Base-by-base conservation (phyloP, 2,888 invertebrate species). In the Apodemia zela region DNA sequence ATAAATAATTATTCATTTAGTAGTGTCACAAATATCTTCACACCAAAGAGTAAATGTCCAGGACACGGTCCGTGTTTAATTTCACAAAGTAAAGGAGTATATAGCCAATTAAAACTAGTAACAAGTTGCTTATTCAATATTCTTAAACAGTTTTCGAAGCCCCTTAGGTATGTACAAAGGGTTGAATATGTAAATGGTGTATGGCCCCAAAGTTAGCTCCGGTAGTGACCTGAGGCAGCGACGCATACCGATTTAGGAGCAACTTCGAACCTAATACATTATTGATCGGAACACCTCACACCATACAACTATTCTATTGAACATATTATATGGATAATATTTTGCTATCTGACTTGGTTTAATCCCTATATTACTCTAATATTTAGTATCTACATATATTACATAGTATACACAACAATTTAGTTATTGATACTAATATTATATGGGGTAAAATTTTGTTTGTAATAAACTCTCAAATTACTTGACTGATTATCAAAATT, bases 111-210 rank as follows among this genome's bases (percentile, higher is more conserved):
- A 51, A 51, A 51, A 51, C 51, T 51, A 51, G 51, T 51, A 51
- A 51, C 51, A 51, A 51, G 51, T 18, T 21, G 18, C 51, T 51
- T 51, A 51, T 51, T 51, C 21, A 51, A 51, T 51, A 51, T 51
- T 51, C 51, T 51, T 51, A 51, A 51, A 51, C 51, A 51, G 51
- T 51, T 51, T 51, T 49, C 18, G 51, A 51, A 51, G 51, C 51
- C 51, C 51, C 51, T 51, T 21, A 51, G 51, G 51, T 51, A 51
- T 51, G 51, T 51, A 51, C 51, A 51, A 51, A 51, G 51, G 51
- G 51, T 51, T 51, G 51, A 51, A 51, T 51, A 51, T 51, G 51
- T 51, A 51, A 51, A 51, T 51, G 51, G 51, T 51, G 51, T 51
- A 51, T 51, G 21, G 51, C 51, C 51, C 21, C 21, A 51, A 51